Conservation (phyloP, 35 echinoderm and acorn worm genomes). For the Chiridota heheva region DNA sequence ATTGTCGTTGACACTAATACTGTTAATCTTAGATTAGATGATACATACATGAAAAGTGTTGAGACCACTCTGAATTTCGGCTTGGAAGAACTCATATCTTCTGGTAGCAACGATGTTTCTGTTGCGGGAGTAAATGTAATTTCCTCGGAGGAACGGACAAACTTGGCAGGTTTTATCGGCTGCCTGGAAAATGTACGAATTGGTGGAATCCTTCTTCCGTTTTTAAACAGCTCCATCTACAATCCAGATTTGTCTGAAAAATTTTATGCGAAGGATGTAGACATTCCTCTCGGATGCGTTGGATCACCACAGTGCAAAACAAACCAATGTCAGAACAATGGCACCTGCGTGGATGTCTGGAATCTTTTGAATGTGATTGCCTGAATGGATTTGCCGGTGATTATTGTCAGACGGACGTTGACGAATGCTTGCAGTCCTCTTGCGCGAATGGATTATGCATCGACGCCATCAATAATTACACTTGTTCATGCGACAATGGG, state of each 20-base stretch:
- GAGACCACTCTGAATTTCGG: not conserved
- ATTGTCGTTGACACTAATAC: slow-evolving; percentile 16
- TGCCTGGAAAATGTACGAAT: slow-evolving; percentile 79
- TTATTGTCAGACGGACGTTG: slow-evolving; percentile 52
- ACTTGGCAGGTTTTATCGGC: slow-evolving; percentile 46
- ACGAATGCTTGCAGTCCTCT: slow-evolving; percentile 56
- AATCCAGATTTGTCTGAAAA: slow-evolving; percentile 61
- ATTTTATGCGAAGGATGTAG: slow-evolving; percentile 36
- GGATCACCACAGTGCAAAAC: slow-evolving; percentile 44
- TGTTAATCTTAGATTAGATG: slow-evolving; percentile 40
- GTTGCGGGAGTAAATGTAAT: slow-evolving; percentile 48
- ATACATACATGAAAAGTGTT: not conserved
- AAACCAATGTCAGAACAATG: slow-evolving; percentile 45
- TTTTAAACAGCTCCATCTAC: slow-evolving; percentile 38
- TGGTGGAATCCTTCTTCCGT: slow-evolving; percentile 67
- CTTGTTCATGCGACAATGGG: slow-evolving; percentile 54
- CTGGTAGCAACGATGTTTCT: slow-evolving; percentile 27
- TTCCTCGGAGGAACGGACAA: slow-evolving; percentile 24
- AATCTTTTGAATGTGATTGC: slow-evolving; percentile 61
- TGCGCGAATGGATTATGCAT: slow-evolving; percentile 54
- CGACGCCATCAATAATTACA: slow-evolving; percentile 57
- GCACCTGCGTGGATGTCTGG: slow-evolving; percentile 55
- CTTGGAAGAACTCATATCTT: slow-evolving; percentile 17
- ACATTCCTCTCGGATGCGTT: slow-evolving; percentile 20
- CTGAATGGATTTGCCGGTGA: slow-evolving; percentile 43